These are phyloP conservation scores for Spatula clypeata DNA, from an alignment of 2,797 vertebrate species.

Conservation along the genomic window DNA sequence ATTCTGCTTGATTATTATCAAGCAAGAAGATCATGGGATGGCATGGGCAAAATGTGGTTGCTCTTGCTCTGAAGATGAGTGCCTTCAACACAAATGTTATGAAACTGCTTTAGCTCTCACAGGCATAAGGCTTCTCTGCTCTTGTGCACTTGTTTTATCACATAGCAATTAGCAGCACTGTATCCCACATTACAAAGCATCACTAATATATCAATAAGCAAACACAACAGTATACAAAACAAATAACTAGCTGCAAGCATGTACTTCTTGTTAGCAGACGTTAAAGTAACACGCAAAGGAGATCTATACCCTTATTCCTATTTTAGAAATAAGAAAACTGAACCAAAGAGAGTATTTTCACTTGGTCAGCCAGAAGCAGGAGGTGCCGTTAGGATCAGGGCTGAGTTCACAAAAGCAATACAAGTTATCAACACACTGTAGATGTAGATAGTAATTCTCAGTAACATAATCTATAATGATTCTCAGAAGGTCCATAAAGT, in stretches of 20 bases:
- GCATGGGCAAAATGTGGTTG: background rate
- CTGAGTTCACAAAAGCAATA: background rate
- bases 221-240: fast-evolving
- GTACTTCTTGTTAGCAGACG: background rate
- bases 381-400: background rate
- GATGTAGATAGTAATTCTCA: background rate
- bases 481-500: background rate
- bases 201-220: background rate
- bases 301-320: background rate
- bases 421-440: background rate
- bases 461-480: background rate
- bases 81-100: background rate
- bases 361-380: background rate
- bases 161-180: background rate
- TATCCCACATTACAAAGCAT: background rate
- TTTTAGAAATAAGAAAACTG: background rate
- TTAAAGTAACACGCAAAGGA: background rate
- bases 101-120: background rate
- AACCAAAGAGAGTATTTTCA: background rate
- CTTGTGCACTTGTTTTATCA: fast-evolving
- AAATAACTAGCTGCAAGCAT: background rate
- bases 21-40: background rate
- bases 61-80: background rate
- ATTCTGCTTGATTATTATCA: background rate
- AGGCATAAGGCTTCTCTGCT: background rate